Percentiles rank a stretch among this genome's conserved stretches.
phyloP scores from a whole-genome alignment of 2,888 invertebrate species.

The Agrotis exclamationis region DNA sequence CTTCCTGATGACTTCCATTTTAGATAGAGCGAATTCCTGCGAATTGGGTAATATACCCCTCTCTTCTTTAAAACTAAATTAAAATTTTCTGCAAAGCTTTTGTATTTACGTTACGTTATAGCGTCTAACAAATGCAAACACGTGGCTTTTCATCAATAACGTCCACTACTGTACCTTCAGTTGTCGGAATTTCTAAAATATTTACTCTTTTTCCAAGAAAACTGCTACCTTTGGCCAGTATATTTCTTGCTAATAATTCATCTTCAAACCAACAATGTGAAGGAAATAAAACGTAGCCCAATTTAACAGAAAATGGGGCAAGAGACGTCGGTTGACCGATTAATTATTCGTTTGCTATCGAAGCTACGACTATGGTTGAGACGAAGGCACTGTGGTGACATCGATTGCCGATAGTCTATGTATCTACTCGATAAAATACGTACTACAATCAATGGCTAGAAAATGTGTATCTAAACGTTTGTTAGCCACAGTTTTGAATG shows the following conservation, averaged over 20 bases:
- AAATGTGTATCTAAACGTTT: neutral
- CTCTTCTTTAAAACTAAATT: too few relatives aligned
- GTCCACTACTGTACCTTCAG: neutral
- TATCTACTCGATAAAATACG: neutral
- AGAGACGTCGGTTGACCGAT: constrained; percentile 82
- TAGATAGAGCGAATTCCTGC: too few relatives aligned
- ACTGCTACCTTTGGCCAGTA: constrained; percentile 16
- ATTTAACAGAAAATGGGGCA: constrained; percentile 81
- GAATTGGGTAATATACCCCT: too few relatives aligned
- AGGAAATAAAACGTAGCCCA: constrained; percentile 65
- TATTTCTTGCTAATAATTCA: constrained; percentile 49
- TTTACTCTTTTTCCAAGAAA: constrained; percentile 42
- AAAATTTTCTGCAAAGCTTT: too few relatives aligned
- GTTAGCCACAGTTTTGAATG: neutral
- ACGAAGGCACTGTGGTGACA: constrained; percentile 78
- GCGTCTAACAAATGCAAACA: neutral
- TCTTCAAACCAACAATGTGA: constrained; percentile 40
- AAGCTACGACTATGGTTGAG: constrained; percentile 74
- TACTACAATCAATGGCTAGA: neutral
- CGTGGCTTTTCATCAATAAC: constrained; percentile 35
- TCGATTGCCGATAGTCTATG: constrained; percentile 79
- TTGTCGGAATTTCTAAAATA: constrained; percentile 38
- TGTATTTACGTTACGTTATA: too few relatives aligned
- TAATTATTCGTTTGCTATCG: constrained; percentile 87
- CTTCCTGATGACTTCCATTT: too few relatives aligned